Evolutionary conservation across 2,888 invertebrate species (phyloP).

Genomic region (Lutraria lutraria): DNA sequence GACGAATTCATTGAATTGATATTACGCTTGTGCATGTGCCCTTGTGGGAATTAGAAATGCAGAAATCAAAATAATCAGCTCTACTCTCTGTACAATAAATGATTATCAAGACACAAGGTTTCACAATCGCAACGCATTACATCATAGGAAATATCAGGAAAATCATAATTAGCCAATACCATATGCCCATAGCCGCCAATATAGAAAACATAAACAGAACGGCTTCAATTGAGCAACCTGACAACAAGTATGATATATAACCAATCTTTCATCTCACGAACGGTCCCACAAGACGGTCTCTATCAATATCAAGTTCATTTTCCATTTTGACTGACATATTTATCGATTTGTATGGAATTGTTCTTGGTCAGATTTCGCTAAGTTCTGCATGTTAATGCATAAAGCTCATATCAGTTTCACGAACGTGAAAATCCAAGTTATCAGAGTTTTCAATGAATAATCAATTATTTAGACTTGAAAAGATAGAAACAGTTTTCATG

Average conservation of each 20-base stretch:
- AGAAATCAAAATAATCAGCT: not conserved
- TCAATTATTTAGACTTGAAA: not conserved
- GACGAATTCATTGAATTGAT: not conserved
- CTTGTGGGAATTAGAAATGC: not conserved
- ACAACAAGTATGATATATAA: constrained; percentile 26
- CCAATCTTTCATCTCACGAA: not conserved
- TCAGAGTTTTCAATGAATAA: constrained; percentile 8
- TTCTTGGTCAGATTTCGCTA: not conserved
- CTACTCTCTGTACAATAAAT: not conserved
- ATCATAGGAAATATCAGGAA: not conserved
- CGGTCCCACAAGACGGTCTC: constrained; percentile 4
- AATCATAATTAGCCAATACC: not conserved
- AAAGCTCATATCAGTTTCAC: constrained; percentile 3
- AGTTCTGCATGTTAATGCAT: constrained; percentile 13
- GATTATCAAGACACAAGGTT: not conserved
- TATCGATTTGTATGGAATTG: not conserved
- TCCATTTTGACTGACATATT: constrained; percentile 1
- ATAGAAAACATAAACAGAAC: not conserved
- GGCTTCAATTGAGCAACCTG: not conserved
- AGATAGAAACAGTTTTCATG: not conserved
- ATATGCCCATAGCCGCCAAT: not conserved
- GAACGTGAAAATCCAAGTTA: constrained; percentile 12
- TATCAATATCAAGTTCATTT: constrained; percentile 12
- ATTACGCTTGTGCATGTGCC: not conserved
- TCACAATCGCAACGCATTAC: not conserved